Evolutionary conservation across 1,140 invertebrate species (phyloP).

Genomic region (Sitophilus oryzae): DNA sequence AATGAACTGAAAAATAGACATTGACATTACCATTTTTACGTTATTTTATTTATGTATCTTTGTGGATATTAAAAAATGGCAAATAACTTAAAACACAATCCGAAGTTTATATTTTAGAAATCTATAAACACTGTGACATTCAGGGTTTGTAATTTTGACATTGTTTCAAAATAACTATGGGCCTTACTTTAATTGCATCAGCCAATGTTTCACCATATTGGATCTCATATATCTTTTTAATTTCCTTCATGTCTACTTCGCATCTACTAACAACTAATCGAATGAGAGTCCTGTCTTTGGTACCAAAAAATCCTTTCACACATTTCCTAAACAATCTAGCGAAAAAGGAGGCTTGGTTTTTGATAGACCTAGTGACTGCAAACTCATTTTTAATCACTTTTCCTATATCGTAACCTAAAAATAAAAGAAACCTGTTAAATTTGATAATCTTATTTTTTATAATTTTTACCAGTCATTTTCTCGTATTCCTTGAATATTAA

Average conservation of each 20-base stretch:
- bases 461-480: neutral
- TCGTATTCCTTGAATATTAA: neutral
- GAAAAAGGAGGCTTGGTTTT: neutral
- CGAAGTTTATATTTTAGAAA: no score
- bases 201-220: constrained; percentile 76
- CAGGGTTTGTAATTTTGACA: no score
- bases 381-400: neutral
- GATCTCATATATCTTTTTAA: constrained; percentile 73
- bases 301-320: constrained; percentile 64
- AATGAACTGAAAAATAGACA: no score
- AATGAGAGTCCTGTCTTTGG: constrained; percentile 79
- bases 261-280: constrained; percentile 78
- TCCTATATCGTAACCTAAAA: no score
- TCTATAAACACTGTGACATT: no score
- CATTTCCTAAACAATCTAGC: neutral
- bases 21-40: no score
- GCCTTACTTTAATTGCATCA: constrained; percentile 74
- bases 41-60: no score
- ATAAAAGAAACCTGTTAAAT: no score
- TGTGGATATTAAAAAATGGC: no score
- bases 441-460: no score
- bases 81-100: no score
- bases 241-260: constrained; percentile 83
- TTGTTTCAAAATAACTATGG: no score
- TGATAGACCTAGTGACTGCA: neutral